A percentile compares a stretch with the other conserved stretches of the same genome.
These are phyloP conservation scores for Hyles lineata DNA, from an alignment of 2,888 invertebrate species.

Conservation along the genomic window DNA sequence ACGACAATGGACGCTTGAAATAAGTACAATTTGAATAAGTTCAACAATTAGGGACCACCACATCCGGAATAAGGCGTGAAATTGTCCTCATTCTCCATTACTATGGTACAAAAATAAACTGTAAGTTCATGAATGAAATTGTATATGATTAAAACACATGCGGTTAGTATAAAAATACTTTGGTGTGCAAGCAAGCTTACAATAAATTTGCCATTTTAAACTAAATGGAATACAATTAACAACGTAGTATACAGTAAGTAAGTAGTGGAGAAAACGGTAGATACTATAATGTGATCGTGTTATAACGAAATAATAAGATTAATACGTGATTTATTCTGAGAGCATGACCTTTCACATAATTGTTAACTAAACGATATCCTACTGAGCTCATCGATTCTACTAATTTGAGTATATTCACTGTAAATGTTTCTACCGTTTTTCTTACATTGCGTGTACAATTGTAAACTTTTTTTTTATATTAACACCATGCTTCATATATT, in stretches of 20 bases:
- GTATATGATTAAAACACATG: constrained; percentile 31
- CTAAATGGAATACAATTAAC: constrained; percentile 32
- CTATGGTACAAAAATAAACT: constrained; percentile 17
- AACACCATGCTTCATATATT: constrained; percentile 28
- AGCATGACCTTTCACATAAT: constrained; percentile 54
- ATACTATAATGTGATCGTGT: constrained; percentile 32
- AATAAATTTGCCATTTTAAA: neutral
- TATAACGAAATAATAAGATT: constrained; percentile 41
- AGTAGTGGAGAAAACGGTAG: constrained; percentile 27
- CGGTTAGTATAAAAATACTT: constrained; percentile 13
- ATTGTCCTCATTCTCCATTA: constrained; percentile 47
- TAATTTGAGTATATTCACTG: constrained; percentile 52
- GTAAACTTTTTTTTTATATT: constrained; percentile 38
- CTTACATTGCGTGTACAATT: constrained; percentile 49
- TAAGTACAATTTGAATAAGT: constrained; percentile 55
- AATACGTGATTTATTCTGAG: constrained; percentile 47
- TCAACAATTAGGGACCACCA: constrained; percentile 67
- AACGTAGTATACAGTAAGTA: constrained; percentile 25
- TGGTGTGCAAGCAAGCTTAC: neutral
- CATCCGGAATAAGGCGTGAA: constrained; percentile 77
- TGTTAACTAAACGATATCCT: constrained; percentile 46
- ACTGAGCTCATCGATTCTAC: constrained; percentile 42
- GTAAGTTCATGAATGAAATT: constrained; percentile 11
- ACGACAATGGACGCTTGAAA: constrained; percentile 49
- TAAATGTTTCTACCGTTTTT: constrained; percentile 46